Base-by-base conservation (phyloP, 2,113 vertebrate genomes). In the Junco hyemalis region DNA sequence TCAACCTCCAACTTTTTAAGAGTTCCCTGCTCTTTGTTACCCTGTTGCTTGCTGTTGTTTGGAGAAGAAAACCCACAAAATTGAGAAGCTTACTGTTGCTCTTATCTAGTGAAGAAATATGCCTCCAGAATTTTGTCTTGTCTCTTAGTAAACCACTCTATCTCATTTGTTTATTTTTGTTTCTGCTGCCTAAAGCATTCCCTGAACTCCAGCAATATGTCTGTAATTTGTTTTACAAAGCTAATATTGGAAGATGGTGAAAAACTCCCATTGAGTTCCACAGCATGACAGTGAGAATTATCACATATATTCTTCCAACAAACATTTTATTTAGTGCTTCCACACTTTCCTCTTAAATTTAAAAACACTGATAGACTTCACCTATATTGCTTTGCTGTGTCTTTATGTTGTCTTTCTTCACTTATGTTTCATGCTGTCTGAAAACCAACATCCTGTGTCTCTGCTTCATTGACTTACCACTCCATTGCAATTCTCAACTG, bases 41-140 rank as follows among this genome's bases (percentile, higher is more conserved):
- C 28, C 51, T 50, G 3, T 36, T 76, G 2, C 4, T 65, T 53
- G 14, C 4, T 5, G 5, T 0, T 35, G 59, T 83, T 33, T 38
- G 1, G 18, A 68, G 24, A 74, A 60, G 16, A 78, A 79, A 86
- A 35, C 6, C 1, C 22, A 61, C 9, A 33, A 19, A 73, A 56
- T 2, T 50, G 14, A 63, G 12, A 65, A 26, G 8, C 22, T 85
- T 64, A 31, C 22, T 36, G 7, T 45, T 64, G 20, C 10, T 81
- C 1, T 56, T 51, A 10, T 19, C 28, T 64, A n/a, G 38, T 60
- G 33, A 89, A 74, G 23, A 83, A 92, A 86, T 25, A 66, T 35
- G 10, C 25, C 11, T 80, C 35, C 11, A 21, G 36, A 29, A 50
- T 86, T 45, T 71, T 80, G 14, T 82, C 19, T 23, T 79, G 23